Percentiles rank a stretch among this genome's conserved stretches.
Evolutionary conservation across 2,113 vertebrate species (phyloP).

Genomic region (Oostethus manadensis): DNA sequence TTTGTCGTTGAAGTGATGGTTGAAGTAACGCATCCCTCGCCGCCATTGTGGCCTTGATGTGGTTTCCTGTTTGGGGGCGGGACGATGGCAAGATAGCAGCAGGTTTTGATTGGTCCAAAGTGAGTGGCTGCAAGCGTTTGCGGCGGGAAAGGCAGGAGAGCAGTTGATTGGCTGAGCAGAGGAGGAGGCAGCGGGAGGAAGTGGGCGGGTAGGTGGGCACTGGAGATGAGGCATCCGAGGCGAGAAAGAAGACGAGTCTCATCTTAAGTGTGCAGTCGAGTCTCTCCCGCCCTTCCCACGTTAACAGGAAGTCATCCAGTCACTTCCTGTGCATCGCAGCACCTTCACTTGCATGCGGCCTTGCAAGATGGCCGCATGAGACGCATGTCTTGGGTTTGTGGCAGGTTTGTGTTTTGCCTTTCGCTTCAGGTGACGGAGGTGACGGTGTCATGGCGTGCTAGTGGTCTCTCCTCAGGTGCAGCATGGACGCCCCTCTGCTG

Average conservation of each 20-base stretch:
- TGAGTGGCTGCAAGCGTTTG: conserved; percentile 11
- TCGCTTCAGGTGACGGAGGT: background rate
- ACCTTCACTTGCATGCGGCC: too few species aligned
- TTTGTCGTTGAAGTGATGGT: too few species aligned
- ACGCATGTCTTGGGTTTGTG: background rate
- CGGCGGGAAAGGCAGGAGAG: background rate
- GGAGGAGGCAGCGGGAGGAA: background rate
- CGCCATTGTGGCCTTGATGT: conserved; percentile 23
- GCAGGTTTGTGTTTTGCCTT: background rate
- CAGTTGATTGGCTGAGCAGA: conserved; percentile 28
- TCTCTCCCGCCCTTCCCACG: background rate
- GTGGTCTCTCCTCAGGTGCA: conserved; percentile 23
- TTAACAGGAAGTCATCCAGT: background rate
- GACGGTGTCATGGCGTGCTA: background rate
- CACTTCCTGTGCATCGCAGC: background rate
- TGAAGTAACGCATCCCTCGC: background rate
- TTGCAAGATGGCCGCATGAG: background rate
- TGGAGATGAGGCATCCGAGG: background rate
- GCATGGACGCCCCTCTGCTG: conserved; percentile 29
- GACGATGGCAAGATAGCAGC: conserved; percentile 52
- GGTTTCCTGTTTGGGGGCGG: conserved; percentile 74
- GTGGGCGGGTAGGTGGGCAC: background rate
- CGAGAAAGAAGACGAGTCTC: too few species aligned
- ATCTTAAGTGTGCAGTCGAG: conserved; percentile 14
- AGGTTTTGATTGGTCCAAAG: conserved; percentile 35